Percentiles rank a stretch among this genome's conserved stretches.
Conservation (phyloP, 2,113 vertebrate genomes). For the Sturnus vulgaris region DNA sequence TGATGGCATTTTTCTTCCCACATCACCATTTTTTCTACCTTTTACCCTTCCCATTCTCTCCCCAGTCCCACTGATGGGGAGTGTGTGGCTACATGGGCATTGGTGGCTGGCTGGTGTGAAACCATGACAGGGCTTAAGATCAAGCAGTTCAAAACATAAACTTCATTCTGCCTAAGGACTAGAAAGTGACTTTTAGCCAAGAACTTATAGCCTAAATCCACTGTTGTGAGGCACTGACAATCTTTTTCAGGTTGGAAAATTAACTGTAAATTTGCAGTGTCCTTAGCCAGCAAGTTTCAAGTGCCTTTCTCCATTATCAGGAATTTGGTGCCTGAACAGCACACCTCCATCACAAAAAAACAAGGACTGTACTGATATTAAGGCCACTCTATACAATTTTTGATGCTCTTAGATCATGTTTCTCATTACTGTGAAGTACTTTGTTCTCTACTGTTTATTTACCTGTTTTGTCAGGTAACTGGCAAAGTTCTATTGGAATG, state of each 20-base stretch:
- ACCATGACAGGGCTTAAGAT: not conserved
- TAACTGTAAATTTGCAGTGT: not conserved
- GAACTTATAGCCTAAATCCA: not conserved
- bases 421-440: not conserved
- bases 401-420: not conserved
- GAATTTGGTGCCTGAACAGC: not conserved
- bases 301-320: not conserved
- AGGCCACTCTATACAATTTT: not conserved
- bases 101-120: not conserved
- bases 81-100: not conserved
- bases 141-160: not conserved
- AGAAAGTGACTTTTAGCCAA: not conserved
- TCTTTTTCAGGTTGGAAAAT: not conserved
- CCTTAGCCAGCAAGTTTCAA: not conserved
- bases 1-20: not conserved
- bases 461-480: not conserved
- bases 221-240: not conserved
- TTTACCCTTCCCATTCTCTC: not conserved
- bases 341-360: not conserved
- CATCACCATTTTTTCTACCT: fast-evolving
- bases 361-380: not conserved
- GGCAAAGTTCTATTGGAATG: not conserved
- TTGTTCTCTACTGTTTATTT: not conserved
- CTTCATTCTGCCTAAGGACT: not conserved
- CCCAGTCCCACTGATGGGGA: not conserved